Conservation (phyloP, 2,113 vertebrate genomes). For the Syrmaticus mikado region DNA sequence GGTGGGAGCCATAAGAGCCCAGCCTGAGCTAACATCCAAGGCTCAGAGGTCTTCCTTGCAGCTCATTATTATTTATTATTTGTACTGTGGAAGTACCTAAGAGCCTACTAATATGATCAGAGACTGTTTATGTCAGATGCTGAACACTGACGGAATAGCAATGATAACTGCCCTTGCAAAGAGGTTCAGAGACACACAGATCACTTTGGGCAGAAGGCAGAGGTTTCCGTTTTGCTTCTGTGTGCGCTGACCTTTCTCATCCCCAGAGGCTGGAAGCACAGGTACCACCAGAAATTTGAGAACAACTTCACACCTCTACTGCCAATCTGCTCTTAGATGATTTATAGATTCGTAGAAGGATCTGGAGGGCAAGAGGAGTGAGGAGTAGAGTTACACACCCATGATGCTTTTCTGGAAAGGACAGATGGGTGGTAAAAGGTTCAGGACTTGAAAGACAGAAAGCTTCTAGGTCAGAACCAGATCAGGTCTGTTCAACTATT, state of each 20-base stretch:
- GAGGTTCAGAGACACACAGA: background rate
- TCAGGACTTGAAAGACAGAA: background rate
- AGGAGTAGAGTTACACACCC: background rate
- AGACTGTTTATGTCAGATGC: constrained; percentile 32
- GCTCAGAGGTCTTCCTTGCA: background rate
- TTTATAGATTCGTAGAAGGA: background rate
- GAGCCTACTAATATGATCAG: constrained; percentile 49
- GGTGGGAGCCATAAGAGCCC: background rate
- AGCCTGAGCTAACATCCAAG: background rate
- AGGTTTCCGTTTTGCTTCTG: background rate
- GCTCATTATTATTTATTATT: constrained; percentile 68
- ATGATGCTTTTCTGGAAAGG: background rate
- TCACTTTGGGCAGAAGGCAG: background rate
- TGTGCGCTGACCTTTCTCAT: background rate
- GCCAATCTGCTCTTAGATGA: background rate
- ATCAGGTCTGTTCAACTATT: background rate
- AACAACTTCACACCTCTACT: background rate
- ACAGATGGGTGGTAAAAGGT: background rate
- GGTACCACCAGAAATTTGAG: background rate
- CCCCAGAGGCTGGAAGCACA: background rate
- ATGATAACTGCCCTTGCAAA: constrained; percentile 36
- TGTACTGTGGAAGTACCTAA: constrained; percentile 16
- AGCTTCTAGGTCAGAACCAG: background rate
- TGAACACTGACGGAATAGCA: constrained; percentile 45
- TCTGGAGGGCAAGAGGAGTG: too few species aligned